A percentile compares a stretch with the other conserved stretches of the same genome.
phyloP scores from a whole-genome alignment of 2,888 invertebrate species.

The Agrenia bidenticulata region DNA sequence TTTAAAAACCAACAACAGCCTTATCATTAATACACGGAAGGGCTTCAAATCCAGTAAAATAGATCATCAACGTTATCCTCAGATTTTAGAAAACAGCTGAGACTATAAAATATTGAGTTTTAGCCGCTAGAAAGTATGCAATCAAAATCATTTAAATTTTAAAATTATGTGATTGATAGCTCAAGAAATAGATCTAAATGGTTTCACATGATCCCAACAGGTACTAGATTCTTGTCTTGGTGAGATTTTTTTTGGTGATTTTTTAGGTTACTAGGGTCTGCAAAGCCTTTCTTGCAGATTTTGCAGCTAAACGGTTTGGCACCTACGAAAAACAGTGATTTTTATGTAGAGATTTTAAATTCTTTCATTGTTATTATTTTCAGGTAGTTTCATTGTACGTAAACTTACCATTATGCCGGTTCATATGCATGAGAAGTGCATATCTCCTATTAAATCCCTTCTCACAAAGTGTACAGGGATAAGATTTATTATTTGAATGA shows the following conservation, averaged over 20 bases:
- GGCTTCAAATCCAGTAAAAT: too few species aligned
- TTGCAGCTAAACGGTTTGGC: conserved; percentile 22
- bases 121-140: too few species aligned
- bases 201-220: too few species aligned
- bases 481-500: conserved; percentile 29
- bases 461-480: conserved; percentile 30
- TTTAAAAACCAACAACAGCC: too few species aligned
- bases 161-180: background rate
- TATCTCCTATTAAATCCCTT: conserved; percentile 43
- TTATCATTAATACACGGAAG: too few species aligned
- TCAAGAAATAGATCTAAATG: background rate
- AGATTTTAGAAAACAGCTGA: too few species aligned
- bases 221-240: too few species aligned
- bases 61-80: too few species aligned
- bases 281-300: conserved; percentile 12
- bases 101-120: too few species aligned
- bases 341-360: background rate
- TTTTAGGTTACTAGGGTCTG: conserved; percentile 28
- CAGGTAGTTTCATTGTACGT: background rate
- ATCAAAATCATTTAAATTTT: background rate
- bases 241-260: conserved; percentile 23
- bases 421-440: conserved; percentile 31
- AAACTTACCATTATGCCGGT: conserved; percentile 30
- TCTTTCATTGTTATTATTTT: background rate
- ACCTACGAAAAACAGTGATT: conserved; percentile 3